Evolutionary conservation across 2,888 invertebrate genomes (phyloP).

Genomic region (Notodonta ziczac): DNA sequence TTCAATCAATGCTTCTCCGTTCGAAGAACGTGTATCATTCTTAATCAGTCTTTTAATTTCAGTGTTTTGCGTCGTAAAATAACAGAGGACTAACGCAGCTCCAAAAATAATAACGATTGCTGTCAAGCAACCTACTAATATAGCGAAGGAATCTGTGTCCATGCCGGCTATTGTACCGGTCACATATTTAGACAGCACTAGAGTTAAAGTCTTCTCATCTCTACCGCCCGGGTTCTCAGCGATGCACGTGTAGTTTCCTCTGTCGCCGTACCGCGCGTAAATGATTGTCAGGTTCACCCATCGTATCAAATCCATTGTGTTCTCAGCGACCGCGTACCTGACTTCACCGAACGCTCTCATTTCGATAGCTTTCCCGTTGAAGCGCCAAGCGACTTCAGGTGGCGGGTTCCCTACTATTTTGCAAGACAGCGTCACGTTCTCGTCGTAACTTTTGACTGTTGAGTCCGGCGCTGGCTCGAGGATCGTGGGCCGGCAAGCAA

Average conservation of each 20-base stretch:
- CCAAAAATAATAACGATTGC: slow-evolving; percentile 78
- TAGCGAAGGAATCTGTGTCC: slow-evolving; percentile 80
- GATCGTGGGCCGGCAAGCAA: slow-evolving; percentile 93
- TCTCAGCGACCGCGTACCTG: slow-evolving; percentile 76
- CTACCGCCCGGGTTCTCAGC: slow-evolving; percentile 93
- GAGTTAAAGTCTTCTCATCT: slow-evolving; percentile 89
- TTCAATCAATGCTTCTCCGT: slow-evolving; percentile 88
- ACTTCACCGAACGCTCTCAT: slow-evolving; percentile 78
- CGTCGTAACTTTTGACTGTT: slow-evolving; percentile 86
- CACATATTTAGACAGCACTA: slow-evolving; percentile 82
- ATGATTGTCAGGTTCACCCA: slow-evolving; percentile 90
- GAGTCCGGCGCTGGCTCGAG: slow-evolving; percentile 85
- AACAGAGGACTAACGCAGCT: slow-evolving; percentile 77
- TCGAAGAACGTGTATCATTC: slow-evolving; percentile 85
- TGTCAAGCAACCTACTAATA: slow-evolving; percentile 78
- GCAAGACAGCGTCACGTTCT: slow-evolving; percentile 90
- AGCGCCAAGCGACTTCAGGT: slow-evolving; percentile 90
- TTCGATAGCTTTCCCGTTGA: slow-evolving; percentile 86
- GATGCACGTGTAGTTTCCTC: slow-evolving; percentile 90
- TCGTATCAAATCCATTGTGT: slow-evolving; percentile 75
- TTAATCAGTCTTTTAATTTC: slow-evolving; percentile 86
- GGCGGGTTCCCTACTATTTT: slow-evolving; percentile 90
- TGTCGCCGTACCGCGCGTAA: slow-evolving; percentile 86
- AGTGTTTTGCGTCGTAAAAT: slow-evolving; percentile 79
- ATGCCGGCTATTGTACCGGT: slow-evolving; percentile 72